Conservation (phyloP, 2,888 invertebrate genomes). For the Diaprepes abbreviatus region DNA sequence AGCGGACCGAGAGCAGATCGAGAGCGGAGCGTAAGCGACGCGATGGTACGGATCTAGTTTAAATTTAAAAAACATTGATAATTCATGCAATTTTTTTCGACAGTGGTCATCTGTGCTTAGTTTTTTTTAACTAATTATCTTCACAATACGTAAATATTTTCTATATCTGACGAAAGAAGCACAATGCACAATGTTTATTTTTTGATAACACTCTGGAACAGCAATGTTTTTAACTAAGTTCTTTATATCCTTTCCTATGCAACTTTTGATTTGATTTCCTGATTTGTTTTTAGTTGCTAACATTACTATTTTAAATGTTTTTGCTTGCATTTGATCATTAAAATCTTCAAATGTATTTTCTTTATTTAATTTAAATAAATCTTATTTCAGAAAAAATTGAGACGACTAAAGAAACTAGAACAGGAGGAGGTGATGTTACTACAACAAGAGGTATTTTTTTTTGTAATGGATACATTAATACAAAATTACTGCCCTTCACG, state of each 20-base stretch:
- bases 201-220: conserved; percentile 22
- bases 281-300: conserved; percentile 48
- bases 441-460: conserved; percentile 57
- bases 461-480: too few relatives aligned
- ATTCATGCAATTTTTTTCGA: too few relatives aligned
- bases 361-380: neutral
- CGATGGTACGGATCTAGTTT: too few relatives aligned
- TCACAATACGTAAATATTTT: too few relatives aligned
- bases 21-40: too few relatives aligned
- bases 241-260: conserved; percentile 34
- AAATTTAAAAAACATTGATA: too few relatives aligned
- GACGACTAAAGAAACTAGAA: conserved; percentile 53
- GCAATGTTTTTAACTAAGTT: conserved; percentile 21
- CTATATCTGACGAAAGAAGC: too few relatives aligned
- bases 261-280: conserved; percentile 38
- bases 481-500: too few relatives aligned
- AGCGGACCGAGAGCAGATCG: too few relatives aligned
- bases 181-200: too few relatives aligned
- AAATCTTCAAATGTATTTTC: neutral
- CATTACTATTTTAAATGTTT: conserved; percentile 32
- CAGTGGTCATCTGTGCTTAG: too few relatives aligned
- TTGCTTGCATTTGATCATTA: neutral
- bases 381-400: conserved; percentile 44
- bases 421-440: conserved; percentile 61
- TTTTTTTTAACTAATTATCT: too few relatives aligned